Base-by-base conservation (phyloP, 2,888 invertebrate genomes). In the Bugula neritina region DNA sequence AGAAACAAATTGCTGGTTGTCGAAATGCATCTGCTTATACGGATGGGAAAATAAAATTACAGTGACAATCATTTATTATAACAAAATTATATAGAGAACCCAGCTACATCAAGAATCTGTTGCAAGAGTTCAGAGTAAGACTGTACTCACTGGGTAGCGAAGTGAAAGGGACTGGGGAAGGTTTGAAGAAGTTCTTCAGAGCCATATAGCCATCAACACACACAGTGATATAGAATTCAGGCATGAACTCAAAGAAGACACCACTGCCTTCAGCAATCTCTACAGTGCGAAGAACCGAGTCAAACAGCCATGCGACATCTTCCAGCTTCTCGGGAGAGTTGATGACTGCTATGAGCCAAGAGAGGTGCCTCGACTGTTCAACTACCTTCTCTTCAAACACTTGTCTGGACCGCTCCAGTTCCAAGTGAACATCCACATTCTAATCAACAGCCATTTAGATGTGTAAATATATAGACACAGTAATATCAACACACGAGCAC, bases 141-240 rank as follows among this genome's bases (percentile, higher is more conserved):
- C n/a, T 43, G 43, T 5, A 72, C 74, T 73, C 75, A 82, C 90
- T 89, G 83, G 82, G 75, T 72, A 86, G 83, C 58, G 86, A 86
- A 27, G 88, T 87, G 35, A 89, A 85, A 0, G 88, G 86, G 0
- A 87, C 84, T 0, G 89, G 89, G 0, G 90, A 63, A 13, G 27
- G 89, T 77, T 90, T 88, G 82, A 90, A 88, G 80, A 89, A 89
- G 54, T 87, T 87, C 0, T 89, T 83, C 58, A 91, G 80, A 0
- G 89, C 88, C 77, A 88, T 87, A 80, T 88, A 89, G 1, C 90
- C 79, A 77, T 90, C 89, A 63, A 90, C 83, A 80, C 89, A 86
- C 0, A 89, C 87, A 74, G 90, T 89, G 71, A 91, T 86, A 80
- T 90, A 90, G 83, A 90, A 90, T 78, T 90, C 90, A 0, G 90